Conservation (phyloP, 2,113 vertebrate genomes). For the Brienomyrus brachyistius region DNA sequence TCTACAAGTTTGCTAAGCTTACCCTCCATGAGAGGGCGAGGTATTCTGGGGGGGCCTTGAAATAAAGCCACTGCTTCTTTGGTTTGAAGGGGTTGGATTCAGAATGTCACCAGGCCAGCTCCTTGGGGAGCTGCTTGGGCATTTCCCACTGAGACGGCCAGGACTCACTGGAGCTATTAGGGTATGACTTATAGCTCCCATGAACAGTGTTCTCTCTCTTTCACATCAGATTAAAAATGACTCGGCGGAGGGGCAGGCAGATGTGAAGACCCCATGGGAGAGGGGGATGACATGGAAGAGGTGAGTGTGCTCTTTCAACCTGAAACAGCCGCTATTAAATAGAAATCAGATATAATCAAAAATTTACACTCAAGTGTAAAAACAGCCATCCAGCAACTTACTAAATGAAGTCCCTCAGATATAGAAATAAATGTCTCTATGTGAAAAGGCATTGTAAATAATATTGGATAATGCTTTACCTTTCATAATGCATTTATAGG, state of each 20-base stretch:
- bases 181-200: background rate
- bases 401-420: background rate
- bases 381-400: background rate
- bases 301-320: constrained; percentile 13
- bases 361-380: background rate
- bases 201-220: background rate
- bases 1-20: background rate
- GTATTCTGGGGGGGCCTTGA: background rate
- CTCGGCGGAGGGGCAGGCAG: background rate
- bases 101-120: background rate
- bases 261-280: constrained; percentile 18
- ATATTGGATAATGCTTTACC: background rate
- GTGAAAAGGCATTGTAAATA: background rate
- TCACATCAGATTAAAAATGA: constrained; percentile 25
- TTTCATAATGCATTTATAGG: background rate
- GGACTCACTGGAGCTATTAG: background rate
- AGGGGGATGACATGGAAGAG: constrained; percentile 23
- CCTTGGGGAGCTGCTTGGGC: background rate
- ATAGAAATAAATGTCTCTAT: constrained; percentile 5
- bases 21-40: background rate
- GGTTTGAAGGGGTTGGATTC: background rate
- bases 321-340: background rate
- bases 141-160: background rate
- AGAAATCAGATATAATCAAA: background rate
- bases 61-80: background rate